Base-by-base conservation (phyloP, 2,113 vertebrate genomes). In the Psilopsiagon aymara region DNA sequence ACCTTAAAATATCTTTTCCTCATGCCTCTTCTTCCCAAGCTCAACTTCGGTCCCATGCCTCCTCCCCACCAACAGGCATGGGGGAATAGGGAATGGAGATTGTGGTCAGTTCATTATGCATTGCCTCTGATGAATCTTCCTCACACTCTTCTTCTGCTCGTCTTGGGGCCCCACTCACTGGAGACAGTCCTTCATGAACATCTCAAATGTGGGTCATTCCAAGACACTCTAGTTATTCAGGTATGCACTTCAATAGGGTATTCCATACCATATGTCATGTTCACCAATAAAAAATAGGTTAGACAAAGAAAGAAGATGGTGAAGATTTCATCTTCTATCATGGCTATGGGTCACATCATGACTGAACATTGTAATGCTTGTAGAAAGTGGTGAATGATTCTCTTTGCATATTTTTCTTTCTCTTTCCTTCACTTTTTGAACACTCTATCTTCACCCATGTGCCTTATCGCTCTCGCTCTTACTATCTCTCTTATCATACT, bases 51-150 rank as follows among this genome's bases (percentile, higher is more conserved):
- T 52, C 60, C 11, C 2, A 1, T 35, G 11, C 23, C 10, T 62
- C 7, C 8, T 62, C 6, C 29, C 8, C 4, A 4, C 2, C 2
- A 3, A 68, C 21, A 1, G 2, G 7, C 7, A n/a, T 4, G 46
- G 11, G 9, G 29, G 18, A 57, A 33, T 31, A 57, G 31, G 53
- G 53, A 57, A 57, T 20, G 53, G 17, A 18, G 9, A 1, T 25
- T 62, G 14, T 14, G 9, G 14, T 66, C 20, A 47, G 17, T 41
- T 53, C 33, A 44, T 17, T 11, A 71, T 6, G 2, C 4, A 1
- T 39, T 82, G 9, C 33, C 8, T 74, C 27, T 79, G 16, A 11
- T 0, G 0, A 5, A 62, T 5, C 12, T 62, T 67, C 39, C 10
- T 43, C 6, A 15, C 4, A 2, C 8, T 66, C 17, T 52, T 64